Base-by-base conservation (phyloP, 2,888 invertebrate genomes). In the Phoenoteleia sp. region DNA sequence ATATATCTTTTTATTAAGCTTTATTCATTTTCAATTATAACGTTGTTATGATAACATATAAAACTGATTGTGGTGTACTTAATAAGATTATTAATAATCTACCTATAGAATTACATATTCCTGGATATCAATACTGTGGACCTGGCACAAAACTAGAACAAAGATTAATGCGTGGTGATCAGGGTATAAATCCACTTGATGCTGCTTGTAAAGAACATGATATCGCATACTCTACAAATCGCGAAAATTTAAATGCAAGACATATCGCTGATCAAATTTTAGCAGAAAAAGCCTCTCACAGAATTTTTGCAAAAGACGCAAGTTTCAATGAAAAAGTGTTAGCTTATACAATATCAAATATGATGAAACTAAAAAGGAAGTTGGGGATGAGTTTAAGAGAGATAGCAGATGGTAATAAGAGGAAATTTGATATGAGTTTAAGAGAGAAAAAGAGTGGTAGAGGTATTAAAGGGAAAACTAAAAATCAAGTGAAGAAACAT, bases 101-200 rank as follows among this genome's bases (percentile, higher is more conserved):
- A 19, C 85, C 86, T 23, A n/a, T 87, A 3, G 84, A 86, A 60
- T 21, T 88, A 6, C 86, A 87, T 52, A 13, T 84, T 3, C 85
- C 85, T 1, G 88, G 87, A 2, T 91, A 91, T 85, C 88, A 91
- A 39, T 91, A 87, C 67, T 91, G 89, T 82, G 90, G 88, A 17
- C 89, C 89, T 9, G 90, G 90, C 17, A 90, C 89, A 52, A 88
- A 90, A 84, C 76, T 90, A 74, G 21, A 60, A 27, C 39, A 89
- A 77, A 79, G 90, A 54, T 85, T 91, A 49, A 79, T 67, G 9
- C 80, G 88, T 47, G 87, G 88, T 58, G 88, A 89, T 84, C 72
- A 60, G 2, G 87, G 89, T 9, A 86, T 89, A 6, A 90, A 90
- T 85, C 72, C 62, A 23, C 77, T 90, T 1, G 90, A 90, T 47